phyloP scores from a whole-genome alignment of 1,140 invertebrate genomes.

The Drosophila ohnishii region DNA sequence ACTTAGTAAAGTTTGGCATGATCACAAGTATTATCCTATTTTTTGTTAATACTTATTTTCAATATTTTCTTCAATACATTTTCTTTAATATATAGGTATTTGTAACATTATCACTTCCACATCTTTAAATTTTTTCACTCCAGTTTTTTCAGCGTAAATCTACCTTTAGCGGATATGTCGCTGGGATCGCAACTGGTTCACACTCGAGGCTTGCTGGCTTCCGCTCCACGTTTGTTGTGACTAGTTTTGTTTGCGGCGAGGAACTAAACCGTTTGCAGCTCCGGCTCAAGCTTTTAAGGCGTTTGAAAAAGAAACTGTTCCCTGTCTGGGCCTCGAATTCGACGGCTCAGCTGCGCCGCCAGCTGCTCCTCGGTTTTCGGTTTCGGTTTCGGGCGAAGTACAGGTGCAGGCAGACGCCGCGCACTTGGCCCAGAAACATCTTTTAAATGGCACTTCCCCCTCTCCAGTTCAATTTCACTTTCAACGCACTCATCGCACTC shows the following conservation, averaged over 20 bases:
- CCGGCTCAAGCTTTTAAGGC: constrained; percentile 69
- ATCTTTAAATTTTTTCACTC: too few relatives aligned
- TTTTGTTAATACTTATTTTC: background rate
- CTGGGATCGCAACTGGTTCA: constrained; percentile 47
- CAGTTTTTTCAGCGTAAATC: constrained; percentile 5
- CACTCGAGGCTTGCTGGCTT: constrained; percentile 53
- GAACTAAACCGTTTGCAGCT: constrained; percentile 79
- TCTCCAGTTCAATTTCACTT: constrained; percentile 70
- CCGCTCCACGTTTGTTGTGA: constrained; percentile 72
- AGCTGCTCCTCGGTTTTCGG: constrained; percentile 41
- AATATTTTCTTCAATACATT: background rate
- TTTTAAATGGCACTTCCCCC: constrained; percentile 62
- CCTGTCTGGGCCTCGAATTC: constrained; percentile 22
- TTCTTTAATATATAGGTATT: background rate
- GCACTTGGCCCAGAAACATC: constrained; percentile 75
- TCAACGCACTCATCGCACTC: constrained; percentile 50
- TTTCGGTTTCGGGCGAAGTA: constrained; percentile 44
- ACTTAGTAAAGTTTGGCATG: background rate
- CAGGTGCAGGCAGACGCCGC: constrained; percentile 35
- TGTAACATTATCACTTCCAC: too few relatives aligned
- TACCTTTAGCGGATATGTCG: constrained; percentile 24
- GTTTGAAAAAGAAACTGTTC: constrained; percentile 49
- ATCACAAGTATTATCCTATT: background rate
- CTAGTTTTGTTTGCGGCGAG: constrained; percentile 81
- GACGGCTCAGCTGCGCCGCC: constrained; percentile 44